Evolutionary conservation across 2,113 vertebrate genomes (phyloP).

Genomic region (Cyphomyrus plagiostoma): DNA sequence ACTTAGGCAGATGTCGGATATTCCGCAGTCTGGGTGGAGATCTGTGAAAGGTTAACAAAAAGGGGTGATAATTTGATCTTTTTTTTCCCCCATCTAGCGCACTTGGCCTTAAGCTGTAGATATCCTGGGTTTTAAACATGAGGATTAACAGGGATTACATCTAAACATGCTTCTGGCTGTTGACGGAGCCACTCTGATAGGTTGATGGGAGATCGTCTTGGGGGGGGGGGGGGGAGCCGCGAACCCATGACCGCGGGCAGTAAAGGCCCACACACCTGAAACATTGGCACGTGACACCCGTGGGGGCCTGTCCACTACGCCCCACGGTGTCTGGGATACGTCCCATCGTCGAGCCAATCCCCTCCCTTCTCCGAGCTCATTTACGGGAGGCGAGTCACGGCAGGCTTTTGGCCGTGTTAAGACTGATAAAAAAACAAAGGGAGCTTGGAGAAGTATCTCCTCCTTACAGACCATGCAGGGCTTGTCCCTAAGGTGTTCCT

Average conservation of each 20-base stretch:
- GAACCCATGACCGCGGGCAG: not conserved
- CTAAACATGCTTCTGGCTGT: not conserved
- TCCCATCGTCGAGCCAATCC: not conserved
- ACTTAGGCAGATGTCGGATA: not conserved
- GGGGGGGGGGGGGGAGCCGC: not conserved
- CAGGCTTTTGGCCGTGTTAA: not conserved
- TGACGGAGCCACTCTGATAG: not conserved
- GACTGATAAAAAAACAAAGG: not conserved
- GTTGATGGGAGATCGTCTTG: not conserved
- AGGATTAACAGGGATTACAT: slow-evolving; percentile 1
- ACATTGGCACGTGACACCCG: not conserved
- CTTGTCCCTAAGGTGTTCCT: not conserved
- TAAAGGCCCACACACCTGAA: not conserved
- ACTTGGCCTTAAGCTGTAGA: not conserved
- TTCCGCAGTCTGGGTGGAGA: not conserved
- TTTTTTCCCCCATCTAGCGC: not conserved
- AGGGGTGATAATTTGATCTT: not conserved
- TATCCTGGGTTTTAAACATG: not conserved
- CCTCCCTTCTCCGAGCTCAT: not conserved
- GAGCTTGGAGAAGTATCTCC: not conserved
- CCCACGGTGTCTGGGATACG: not conserved
- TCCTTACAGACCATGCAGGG: not conserved
- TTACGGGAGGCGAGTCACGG: not conserved
- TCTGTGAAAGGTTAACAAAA: not conserved
- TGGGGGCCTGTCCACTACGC: not conserved